phyloP scores from a whole-genome alignment of 2,888 invertebrate species.

The Bugulina stolonifera region DNA sequence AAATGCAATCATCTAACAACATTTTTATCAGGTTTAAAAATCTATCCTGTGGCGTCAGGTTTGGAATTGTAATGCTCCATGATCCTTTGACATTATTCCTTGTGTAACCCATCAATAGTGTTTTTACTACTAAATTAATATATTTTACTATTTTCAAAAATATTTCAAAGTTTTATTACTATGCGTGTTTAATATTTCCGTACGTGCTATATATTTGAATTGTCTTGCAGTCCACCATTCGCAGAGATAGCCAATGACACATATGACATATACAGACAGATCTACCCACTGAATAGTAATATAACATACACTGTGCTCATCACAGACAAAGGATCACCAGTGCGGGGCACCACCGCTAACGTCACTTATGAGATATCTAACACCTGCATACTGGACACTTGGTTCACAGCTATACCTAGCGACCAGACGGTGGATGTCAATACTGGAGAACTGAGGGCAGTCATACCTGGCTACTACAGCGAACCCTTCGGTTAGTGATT shows the following conservation, averaged over 20 bases:
- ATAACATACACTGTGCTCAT: slow-evolving; percentile 36
- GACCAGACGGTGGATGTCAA: slow-evolving; percentile 32
- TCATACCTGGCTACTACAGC: slow-evolving; percentile 38
- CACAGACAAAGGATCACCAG: slow-evolving; percentile 37
- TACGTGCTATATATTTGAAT: too few relatives aligned
- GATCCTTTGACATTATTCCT: too few relatives aligned
- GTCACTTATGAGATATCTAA: slow-evolving; percentile 37
- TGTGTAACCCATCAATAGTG: too few relatives aligned
- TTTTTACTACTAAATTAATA: too few relatives aligned
- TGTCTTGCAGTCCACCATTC: slow-evolving; percentile 37
- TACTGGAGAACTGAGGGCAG: slow-evolving; percentile 35
- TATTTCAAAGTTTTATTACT: too few relatives aligned
- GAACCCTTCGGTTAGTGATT: slow-evolving; percentile 36
- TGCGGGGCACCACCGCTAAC: slow-evolving; percentile 35
- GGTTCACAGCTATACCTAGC: slow-evolving; percentile 34
- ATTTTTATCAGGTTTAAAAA: too few relatives aligned
- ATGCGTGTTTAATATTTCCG: too few relatives aligned
- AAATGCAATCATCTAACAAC: too few relatives aligned
- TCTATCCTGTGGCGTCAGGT: too few relatives aligned
- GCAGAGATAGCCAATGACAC: slow-evolving; percentile 31
- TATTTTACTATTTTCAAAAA: too few relatives aligned
- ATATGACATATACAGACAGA: slow-evolving; percentile 34
- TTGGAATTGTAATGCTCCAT: too few relatives aligned
- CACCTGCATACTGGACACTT: slow-evolving; percentile 38
- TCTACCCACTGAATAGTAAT: slow-evolving; percentile 36